Evolutionary conservation across 2,113 vertebrate species (phyloP), one percentile per base, ranked within the genome.

Genomic region (Condylura cristata): DNA sequence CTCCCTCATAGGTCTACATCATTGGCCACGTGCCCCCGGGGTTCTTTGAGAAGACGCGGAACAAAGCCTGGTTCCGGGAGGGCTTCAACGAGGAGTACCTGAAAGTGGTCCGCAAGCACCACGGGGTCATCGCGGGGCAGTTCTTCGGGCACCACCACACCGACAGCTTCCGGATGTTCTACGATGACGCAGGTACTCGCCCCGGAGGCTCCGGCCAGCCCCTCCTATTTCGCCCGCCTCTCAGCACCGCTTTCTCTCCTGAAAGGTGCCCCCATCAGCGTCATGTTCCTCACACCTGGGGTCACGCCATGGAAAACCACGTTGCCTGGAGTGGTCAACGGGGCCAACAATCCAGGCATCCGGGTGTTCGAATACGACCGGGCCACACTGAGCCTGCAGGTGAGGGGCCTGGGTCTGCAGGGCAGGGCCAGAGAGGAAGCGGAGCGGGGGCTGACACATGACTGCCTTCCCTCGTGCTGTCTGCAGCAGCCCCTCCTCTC

Each of bases 121-220:
- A 99, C 48, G 5, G 56, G 0, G 98, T 99, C 78, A 99, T 99
- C 0, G 96, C 97, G 0, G 99, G 99, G 41, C 99, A 99, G 98
- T 99, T 99, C 96, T 99, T 99, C 6, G 99, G 99, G 16, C 99
- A 99, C 97, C 99, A 99, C 39, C 99, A 99, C 95, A 99, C 99
- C 0, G 99, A 99, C 96, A 98, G 98, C 96, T 99, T 99, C 56
- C 98, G 98, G 51, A 99, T 99, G 99, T 99, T 99, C 95, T 99
- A 99, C 93, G 97, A 96, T 34, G 5, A 98, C 1, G 41, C 98
- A 93, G 99, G 99, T 99, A 98, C 30, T 0, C 0, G 8, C 0
- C 61, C 37, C n/a, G 41, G 39, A 86, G 90, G 26, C 4, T 5
- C 8, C 8, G 32, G 72, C 41, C 17, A n/a, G 44, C 37, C 72